phyloP scores from a whole-genome alignment of 2,113 vertebrate genomes.

The Pteronura brasiliensis region DNA sequence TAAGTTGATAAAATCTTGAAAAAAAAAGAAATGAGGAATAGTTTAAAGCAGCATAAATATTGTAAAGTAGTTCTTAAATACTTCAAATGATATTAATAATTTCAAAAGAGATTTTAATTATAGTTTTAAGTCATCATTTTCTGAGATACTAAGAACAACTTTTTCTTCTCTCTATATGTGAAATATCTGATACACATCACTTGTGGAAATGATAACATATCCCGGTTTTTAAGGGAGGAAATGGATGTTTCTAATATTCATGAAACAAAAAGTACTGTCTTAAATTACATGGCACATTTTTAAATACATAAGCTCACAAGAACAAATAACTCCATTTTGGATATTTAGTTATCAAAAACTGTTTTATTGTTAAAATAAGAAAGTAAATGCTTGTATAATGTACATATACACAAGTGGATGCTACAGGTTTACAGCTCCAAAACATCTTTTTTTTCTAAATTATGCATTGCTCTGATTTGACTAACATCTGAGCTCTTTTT shows the following conservation, averaged over 20 bases:
- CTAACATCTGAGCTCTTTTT: not conserved
- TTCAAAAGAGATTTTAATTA: slow-evolving; percentile 29
- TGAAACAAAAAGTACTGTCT: not conserved
- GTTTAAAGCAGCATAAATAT: slow-evolving; percentile 27
- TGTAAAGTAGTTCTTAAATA: slow-evolving; percentile 4
- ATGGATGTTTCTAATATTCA: not conserved
- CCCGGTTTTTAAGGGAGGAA: slow-evolving; percentile 12
- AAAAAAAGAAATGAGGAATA: not conserved
- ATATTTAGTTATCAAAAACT: slow-evolving; percentile 27
- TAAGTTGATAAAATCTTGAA: not conserved
- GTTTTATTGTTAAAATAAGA: slow-evolving; percentile 38
- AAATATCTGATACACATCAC: not conserved
- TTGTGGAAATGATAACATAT: not conserved
- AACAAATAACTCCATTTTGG: slow-evolving; percentile 2
- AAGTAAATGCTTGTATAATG: not conserved
- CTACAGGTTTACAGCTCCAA: not conserved
- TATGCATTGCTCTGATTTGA: not conserved
- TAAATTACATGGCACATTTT: not conserved
- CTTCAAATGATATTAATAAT: not conserved
- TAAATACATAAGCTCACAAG: slow-evolving; percentile 1
- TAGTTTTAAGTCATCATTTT: slow-evolving; percentile 27
- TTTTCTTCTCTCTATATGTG: not conserved
- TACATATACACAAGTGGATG: slow-evolving; percentile 1
- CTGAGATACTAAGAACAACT: slow-evolving; percentile 13
- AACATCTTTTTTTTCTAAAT: slow-evolving; percentile 34